Evolutionary conservation across 37 sponge, comb jelly and placozoan genomes (phyloP).

Genomic region (Oopsacas minuta): DNA sequence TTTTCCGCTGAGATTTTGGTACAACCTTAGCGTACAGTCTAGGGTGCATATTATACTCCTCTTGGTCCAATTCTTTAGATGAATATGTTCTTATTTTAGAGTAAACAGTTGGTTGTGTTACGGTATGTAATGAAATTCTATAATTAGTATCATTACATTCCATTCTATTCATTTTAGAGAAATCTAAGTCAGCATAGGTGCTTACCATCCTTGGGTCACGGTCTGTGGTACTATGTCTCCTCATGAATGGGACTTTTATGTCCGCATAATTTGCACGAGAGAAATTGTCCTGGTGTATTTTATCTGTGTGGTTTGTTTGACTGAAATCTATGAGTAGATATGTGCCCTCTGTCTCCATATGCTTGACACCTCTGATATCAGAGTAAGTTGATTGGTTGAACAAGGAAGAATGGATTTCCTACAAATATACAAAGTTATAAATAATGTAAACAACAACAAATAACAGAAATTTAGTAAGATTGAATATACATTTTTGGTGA

Average conservation of each 20-base stretch:
- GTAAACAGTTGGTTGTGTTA: not conserved
- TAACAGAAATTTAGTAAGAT: not conserved
- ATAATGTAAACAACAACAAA: not conserved
- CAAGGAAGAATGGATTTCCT: not conserved
- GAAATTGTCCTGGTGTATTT: not conserved
- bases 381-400: slow-evolving; percentile 18
- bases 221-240: not conserved
- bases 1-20: not conserved
- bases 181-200: not conserved
- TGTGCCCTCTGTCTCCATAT: not conserved
- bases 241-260: not conserved
- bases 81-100: not conserved
- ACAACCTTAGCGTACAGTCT: not conserved
- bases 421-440: not conserved
- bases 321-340: slow-evolving; percentile 6
- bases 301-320: not conserved
- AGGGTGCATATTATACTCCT: not conserved
- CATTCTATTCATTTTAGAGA: not conserved
- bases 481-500: too few relatives aligned
- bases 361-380: not conserved
- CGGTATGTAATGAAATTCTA: not conserved
- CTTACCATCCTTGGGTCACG: not conserved
- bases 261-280: not conserved
- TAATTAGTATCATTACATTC: not conserved
- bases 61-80: not conserved